phyloP scores from a whole-genome alignment of 2,888 invertebrate genomes.

The Thera britannica region DNA sequence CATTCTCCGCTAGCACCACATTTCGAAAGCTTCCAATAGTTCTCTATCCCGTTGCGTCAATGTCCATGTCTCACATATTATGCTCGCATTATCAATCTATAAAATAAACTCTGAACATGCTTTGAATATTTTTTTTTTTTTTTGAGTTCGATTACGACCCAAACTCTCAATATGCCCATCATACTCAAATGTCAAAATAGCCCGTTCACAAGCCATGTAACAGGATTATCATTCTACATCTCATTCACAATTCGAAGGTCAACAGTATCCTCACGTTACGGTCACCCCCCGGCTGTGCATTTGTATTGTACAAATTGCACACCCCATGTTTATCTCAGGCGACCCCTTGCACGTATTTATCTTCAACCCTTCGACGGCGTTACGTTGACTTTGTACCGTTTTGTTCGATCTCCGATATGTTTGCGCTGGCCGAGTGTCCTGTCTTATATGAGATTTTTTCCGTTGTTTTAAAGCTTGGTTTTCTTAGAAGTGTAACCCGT shows the following conservation, averaged over 20 bases:
- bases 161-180: not conserved
- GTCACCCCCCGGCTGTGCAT: slow-evolving; percentile 58
- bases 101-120: too few species aligned
- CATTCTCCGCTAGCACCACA: too few species aligned
- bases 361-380: slow-evolving; percentile 76
- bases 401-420: slow-evolving; percentile 62
- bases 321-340: slow-evolving; percentile 78
- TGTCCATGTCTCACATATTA: too few species aligned
- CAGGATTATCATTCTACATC: slow-evolving; percentile 27
- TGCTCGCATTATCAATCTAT: too few species aligned
- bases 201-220: slow-evolving; percentile 21
- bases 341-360: slow-evolving; percentile 76
- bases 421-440: slow-evolving; percentile 36
- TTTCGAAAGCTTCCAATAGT: too few species aligned
- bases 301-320: slow-evolving; percentile 81
- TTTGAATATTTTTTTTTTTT: too few species aligned
- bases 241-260: slow-evolving; percentile 39
- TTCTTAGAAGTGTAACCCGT: not conserved
- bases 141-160: too few species aligned
- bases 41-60: too few species aligned
- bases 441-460: slow-evolving; percentile 35
- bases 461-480: slow-evolving; percentile 12
- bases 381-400: slow-evolving; percentile 75
- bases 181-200: slow-evolving; percentile 14
- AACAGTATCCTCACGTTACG: slow-evolving; percentile 36